Base-by-base conservation (phyloP, 2,888 invertebrate genomes). In the Andrena minutula region DNA sequence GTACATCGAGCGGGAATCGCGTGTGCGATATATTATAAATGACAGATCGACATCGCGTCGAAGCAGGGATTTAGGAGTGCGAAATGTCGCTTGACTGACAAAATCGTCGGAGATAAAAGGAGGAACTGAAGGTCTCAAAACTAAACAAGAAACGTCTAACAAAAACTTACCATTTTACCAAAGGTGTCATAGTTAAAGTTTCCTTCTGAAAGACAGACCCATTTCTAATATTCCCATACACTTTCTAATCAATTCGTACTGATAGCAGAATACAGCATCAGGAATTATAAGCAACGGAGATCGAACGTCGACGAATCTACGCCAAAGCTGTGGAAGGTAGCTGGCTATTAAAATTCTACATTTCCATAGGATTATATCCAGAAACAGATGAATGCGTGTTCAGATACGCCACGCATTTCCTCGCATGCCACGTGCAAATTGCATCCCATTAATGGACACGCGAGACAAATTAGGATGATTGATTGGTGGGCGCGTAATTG, bases 401-500 rank as follows among this genome's bases (percentile, higher is more conserved):
- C 23, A 12, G 47, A 28, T 30, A 30, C 16, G 53, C 16, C 16
- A 30, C 12, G 58, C 41, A 30, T 58, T 47, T 26, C 10, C 32
- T 5, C 23, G 32, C 51, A 20, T 70, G 28, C 20, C 69, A 51
- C 30, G 53, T 20, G 6, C 47, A 60, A 66, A 75, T 47, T 56
- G 30, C 12, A 60, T 51, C 30, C 68, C 47, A 68, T 75, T 75
- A 75, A 60, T n/a, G 60, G 66, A 16, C 23, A 51, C 30, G 12
- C 12, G 51, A 7, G 47, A 12, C 23, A 35, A 60, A 66, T 35
- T 28, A n/a, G 26, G 49, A 63, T 68, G 47, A 66, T 71, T 70
- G 73, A 78, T 73, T 75, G 35, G 32, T 75, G 64, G 23, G 7
- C 10, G 51, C 12, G 70, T 51, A 75, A 66, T 66, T 58, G 28